A percentile compares a stretch with the other conserved stretches of the same genome.
These are phyloP conservation scores for Crotalus tigris DNA, from an alignment of 2,113 vertebrate species.

Conservation along the genomic window DNA sequence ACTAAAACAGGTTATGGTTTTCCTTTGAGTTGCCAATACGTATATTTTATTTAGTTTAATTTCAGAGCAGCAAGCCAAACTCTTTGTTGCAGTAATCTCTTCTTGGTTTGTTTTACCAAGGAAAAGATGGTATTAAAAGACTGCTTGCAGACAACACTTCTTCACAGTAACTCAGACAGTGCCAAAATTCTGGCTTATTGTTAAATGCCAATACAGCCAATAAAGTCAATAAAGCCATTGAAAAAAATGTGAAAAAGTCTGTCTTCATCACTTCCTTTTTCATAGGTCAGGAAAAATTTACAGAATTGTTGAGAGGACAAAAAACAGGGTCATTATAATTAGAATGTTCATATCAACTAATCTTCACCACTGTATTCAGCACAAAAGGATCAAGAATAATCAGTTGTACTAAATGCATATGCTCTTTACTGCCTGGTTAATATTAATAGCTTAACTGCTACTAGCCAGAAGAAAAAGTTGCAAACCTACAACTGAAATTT, in stretches of 20 bases:
- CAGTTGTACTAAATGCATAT: not conserved
- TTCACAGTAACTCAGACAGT: not conserved
- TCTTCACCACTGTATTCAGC: not conserved
- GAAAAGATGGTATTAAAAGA: not conserved
- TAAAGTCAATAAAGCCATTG: not conserved
- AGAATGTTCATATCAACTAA: not conserved
- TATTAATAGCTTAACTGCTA: not conserved
- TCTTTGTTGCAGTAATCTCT: not conserved
- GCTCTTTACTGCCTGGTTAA: not conserved
- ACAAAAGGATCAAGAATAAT: not conserved
- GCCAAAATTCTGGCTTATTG: not conserved
- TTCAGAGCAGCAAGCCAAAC: not conserved
- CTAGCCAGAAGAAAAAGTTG: not conserved
- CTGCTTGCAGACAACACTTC: not conserved
- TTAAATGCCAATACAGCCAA: not conserved
- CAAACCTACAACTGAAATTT: not conserved
- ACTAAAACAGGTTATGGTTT: not conserved
- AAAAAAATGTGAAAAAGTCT: not conserved
- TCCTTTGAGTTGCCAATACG: not conserved
- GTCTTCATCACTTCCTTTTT: not conserved
- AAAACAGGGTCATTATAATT: not conserved
- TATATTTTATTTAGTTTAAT: not conserved
- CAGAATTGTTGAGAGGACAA: not conserved
- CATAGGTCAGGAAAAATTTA: not conserved
- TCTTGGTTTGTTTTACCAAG: not conserved